phyloP scores from a whole-genome alignment of 2,888 invertebrate species.

The Zaprionus obscuricornis region DNA sequence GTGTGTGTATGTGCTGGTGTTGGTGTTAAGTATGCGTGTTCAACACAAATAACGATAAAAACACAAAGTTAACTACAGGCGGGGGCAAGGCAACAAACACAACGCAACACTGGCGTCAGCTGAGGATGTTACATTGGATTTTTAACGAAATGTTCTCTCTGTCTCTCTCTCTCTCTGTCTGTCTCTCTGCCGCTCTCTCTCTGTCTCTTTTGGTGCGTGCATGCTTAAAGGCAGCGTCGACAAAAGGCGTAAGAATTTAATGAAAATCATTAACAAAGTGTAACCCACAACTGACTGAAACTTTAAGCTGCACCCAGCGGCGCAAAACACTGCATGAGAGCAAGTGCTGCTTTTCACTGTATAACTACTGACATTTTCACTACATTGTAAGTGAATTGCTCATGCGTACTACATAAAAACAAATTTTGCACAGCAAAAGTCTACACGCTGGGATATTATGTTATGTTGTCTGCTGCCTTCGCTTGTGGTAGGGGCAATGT shows the following conservation, averaged over 20 bases:
- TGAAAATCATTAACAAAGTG: conserved; percentile 79
- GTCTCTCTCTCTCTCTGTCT: conserved; percentile 22
- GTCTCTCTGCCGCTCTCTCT: not conserved
- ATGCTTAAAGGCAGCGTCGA: conserved; percentile 62
- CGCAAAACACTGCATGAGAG: not conserved
- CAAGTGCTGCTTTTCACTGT: too few species aligned
- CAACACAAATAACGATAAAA: conserved; percentile 79
- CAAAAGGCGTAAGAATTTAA: conserved; percentile 78
- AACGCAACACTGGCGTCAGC: not conserved
- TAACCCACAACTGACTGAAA: conserved; percentile 41
- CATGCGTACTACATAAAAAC: too few species aligned
- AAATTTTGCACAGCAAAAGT: too few species aligned
- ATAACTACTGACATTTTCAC: too few species aligned
- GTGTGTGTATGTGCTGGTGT: conserved; percentile 31
- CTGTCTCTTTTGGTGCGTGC: conserved; percentile 24
- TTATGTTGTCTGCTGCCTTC: too few species aligned
- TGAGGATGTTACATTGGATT: conserved; percentile 25
- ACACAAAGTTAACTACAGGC: conserved; percentile 76
- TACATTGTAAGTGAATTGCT: too few species aligned
- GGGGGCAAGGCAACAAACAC: conserved; percentile 1
- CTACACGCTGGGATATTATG: too few species aligned
- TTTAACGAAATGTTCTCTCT: conserved; percentile 44
- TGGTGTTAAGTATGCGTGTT: conserved; percentile 78
- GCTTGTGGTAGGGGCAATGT: conserved; percentile 45
- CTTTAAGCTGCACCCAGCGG: conserved; percentile 36